Conservation (phyloP, 2,797 vertebrate genomes). For the Phyllotis vaccarum region DNA sequence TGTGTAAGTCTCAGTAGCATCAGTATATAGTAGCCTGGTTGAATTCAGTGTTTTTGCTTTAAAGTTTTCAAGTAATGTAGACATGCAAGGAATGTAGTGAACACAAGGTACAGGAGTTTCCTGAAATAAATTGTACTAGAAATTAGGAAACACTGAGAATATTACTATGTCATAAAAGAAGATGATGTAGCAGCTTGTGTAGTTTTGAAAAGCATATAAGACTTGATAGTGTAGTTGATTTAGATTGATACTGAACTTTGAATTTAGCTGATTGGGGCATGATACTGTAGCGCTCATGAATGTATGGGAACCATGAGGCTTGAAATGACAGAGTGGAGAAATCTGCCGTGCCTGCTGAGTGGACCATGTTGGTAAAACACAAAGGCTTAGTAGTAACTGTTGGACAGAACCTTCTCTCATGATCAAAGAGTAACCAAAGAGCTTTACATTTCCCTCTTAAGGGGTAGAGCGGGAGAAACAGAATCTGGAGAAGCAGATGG, state of each 20-base stretch:
- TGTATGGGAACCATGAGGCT: too few relatives aligned
- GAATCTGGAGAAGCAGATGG: slow-evolving; percentile 92
- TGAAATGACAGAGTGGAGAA: not conserved
- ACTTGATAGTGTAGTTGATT: not conserved
- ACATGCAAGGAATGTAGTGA: slow-evolving; percentile 19
- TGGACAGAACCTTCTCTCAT: not conserved
- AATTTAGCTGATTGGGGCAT: not conserved
- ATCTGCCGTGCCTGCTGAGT: not conserved
- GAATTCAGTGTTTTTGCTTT: slow-evolving; percentile 41
- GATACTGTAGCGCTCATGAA: not conserved
- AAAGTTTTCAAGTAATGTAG: not conserved
- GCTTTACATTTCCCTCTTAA: slow-evolving; percentile 77
- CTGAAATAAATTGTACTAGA: slow-evolving; percentile 40
- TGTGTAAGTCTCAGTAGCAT: slow-evolving; percentile 27
- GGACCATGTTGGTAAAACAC: not conserved
- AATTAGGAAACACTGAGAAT: slow-evolving; percentile 15
- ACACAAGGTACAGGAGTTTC: slow-evolving; percentile 36
- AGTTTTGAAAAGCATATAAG: not conserved
- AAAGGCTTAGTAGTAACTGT: not conserved
- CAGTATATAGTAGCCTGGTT: not conserved
- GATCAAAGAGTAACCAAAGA: not conserved
- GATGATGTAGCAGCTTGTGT: not conserved
- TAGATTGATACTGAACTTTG: not conserved
- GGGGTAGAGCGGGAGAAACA: slow-evolving; percentile 86
- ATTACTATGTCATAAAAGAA: not conserved